Evolutionary conservation across 2,113 vertebrate genomes (phyloP).

Genomic region (Bubalus kerabau): DNA sequence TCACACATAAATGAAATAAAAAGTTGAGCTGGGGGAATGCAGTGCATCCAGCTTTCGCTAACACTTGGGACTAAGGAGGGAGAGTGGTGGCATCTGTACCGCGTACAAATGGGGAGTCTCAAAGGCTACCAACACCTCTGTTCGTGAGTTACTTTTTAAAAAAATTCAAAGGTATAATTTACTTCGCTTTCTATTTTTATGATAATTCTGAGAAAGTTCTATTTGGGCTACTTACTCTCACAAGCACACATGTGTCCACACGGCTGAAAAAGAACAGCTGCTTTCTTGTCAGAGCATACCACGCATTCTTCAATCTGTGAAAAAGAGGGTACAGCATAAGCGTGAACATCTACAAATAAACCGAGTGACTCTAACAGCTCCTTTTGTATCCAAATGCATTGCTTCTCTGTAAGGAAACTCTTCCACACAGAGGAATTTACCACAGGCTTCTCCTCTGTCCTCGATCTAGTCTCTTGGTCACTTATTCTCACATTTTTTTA

Average conservation of each 20-base stretch:
- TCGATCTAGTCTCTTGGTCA: neutral
- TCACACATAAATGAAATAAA: neutral
- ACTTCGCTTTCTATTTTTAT: neutral
- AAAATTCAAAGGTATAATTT: neutral
- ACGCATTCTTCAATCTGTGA: conserved; percentile 98
- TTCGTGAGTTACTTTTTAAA: neutral
- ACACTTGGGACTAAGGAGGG: neutral
- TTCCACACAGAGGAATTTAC: neutral
- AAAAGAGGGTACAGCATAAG: neutral
- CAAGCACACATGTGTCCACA: conserved; percentile 99
- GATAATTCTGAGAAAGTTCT: neutral
- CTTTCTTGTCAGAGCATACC: conserved; percentile 99
- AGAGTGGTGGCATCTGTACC: neutral
- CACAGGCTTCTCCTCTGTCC: neutral
- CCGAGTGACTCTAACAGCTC: neutral
- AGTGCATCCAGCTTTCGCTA: neutral
- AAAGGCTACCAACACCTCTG: neutral
- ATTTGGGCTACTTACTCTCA: conserved; percentile 92
- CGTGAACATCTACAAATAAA: neutral
- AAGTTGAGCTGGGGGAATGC: neutral
- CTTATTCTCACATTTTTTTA: neutral
- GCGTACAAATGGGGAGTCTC: neutral
- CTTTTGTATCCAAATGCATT: neutral
- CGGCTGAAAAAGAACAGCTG: conserved; percentile 97
- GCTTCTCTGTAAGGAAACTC: neutral